Conservation (phyloP, 2,113 vertebrate genomes). For the Podilymbus podiceps region DNA sequence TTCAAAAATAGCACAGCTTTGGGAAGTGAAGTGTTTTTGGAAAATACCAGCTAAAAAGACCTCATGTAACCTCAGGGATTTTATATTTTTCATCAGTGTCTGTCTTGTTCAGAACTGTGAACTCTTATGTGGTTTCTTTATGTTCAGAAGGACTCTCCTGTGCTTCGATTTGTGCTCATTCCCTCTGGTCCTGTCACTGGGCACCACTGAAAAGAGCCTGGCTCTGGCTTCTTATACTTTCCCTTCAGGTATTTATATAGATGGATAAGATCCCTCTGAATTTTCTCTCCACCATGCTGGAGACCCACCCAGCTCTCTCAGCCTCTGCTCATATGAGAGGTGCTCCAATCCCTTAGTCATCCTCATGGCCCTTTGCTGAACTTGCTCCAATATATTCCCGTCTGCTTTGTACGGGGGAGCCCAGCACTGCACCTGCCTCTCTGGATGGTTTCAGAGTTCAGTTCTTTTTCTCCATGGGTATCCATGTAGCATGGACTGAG, state of each 20-base stretch:
- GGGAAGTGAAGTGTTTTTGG: not conserved
- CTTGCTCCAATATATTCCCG: not conserved
- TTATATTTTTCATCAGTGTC: not conserved
- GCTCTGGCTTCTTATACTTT: not conserved
- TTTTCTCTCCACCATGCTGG: not conserved
- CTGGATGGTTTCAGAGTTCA: not conserved
- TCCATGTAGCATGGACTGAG: not conserved
- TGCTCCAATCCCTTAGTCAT: not conserved
- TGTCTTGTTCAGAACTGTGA: not conserved
- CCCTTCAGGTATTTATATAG: not conserved
- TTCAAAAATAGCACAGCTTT: not conserved
- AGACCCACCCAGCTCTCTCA: not conserved
- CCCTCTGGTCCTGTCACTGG: not conserved
- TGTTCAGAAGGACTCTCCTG: not conserved
- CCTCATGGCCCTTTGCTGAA: not conserved
- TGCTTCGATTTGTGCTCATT: not conserved
- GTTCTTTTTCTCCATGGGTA: not conserved
- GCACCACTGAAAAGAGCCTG: not conserved
- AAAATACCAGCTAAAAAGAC: not conserved
- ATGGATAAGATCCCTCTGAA: not conserved
- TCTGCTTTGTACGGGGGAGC: not conserved
- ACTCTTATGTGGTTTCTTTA: not conserved
- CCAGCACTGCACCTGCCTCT: fast-evolving
- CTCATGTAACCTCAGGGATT: not conserved
- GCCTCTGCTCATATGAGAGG: not conserved